Evolutionary conservation across 2,797 vertebrate genomes (phyloP).

Genomic region (Falco berigora): DNA sequence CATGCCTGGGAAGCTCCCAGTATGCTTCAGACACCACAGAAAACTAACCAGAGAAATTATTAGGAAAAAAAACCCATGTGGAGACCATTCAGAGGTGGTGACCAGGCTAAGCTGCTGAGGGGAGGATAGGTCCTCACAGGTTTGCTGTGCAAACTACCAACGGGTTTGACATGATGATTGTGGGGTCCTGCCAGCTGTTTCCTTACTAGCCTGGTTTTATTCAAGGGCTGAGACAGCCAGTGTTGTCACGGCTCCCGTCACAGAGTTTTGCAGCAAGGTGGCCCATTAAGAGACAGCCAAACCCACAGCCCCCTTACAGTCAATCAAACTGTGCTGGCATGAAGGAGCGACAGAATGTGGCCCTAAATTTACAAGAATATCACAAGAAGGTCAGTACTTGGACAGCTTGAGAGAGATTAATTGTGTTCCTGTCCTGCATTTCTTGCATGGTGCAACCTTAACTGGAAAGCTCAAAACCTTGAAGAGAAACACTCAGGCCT

Average conservation of each 20-base stretch:
- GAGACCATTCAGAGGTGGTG: neutral
- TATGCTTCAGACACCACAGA: neutral
- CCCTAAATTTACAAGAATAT: neutral
- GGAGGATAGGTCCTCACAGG: neutral
- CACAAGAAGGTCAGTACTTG: neutral
- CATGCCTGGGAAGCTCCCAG: neutral
- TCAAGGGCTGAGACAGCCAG: neutral
- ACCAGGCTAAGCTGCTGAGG: neutral
- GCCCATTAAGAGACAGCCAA: neutral
- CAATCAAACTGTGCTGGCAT: neutral
- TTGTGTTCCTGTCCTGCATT: neutral
- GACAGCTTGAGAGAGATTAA: neutral
- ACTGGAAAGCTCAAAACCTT: neutral
- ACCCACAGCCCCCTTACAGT: neutral
- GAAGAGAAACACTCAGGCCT: neutral
- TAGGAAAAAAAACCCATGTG: neutral
- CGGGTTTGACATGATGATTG: fast-evolving
- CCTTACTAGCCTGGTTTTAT: neutral
- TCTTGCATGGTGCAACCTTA: neutral
- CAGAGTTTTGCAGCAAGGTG: neutral
- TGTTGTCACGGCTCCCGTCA: neutral
- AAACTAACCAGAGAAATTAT: neutral
- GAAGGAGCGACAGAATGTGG: neutral
- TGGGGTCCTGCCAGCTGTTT: neutral
- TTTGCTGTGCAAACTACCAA: neutral